Base-by-base conservation (phyloP, 30 jellyfish, hydroid and myxozoan species). In the Aurelia sp. region DNA sequence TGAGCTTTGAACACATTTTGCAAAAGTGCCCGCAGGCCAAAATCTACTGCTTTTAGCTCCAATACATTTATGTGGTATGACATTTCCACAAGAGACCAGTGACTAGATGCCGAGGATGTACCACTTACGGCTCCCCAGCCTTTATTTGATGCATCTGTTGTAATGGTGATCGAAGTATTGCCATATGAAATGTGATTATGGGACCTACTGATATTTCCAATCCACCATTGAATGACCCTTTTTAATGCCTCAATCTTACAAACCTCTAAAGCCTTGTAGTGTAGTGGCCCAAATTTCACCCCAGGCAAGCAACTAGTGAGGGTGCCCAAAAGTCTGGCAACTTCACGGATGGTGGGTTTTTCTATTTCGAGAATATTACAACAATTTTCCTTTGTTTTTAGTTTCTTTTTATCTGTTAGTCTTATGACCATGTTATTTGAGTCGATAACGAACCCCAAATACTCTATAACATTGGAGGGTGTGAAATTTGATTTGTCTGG, bases 101-200 rank as follows among this genome's bases (percentile, higher is more conserved):
- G 63, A 21, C 82, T 70, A 63, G 41, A n/a, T 18, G 81, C 38
- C 2, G 80, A 10, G 24, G 17, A n/a, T 18, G 27, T 52, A 61
- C 20, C 18, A 44, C n/a, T 30, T 12, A 35, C 17, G 16, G 69
- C 71, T 31, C 90, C 90, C 82, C 90, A 79, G 38, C 90, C 83
- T 20, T 27, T 52, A 17, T 21, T 18, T 16, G 78, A 76, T 8
- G 88, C 82, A 76, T 76, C 88, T 51, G 88, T 68, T 8, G 60
- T 8, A 68, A 68, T 33, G 35, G 60, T 68, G 16, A 20, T 20
- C 13, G 80, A 20, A 18, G 80, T 55, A 58, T 68, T 68, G 22
- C 60, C 80, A 35, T 20, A n/a, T 13, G 80, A 8, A 41, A 68
- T 68, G 13, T 19, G 10, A 24, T 68, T 68, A 11, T 20, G 19